Evolutionary conservation across 2,888 invertebrate genomes (phyloP), one percentile per base, ranked within the genome.

Genomic region (Lucinisca nassula): DNA sequence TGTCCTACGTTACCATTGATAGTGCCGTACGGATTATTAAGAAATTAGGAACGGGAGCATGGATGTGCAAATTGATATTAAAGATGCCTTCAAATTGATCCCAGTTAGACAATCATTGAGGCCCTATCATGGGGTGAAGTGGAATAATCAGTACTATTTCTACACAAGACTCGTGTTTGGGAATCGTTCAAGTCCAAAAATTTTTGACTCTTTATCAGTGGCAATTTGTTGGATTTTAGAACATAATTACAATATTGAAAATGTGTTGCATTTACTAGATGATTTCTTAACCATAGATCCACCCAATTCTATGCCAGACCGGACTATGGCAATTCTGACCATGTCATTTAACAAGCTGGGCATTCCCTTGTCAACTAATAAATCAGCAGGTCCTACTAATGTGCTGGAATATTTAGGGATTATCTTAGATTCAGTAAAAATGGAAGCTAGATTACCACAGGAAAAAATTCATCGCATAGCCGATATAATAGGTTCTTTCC

Each of bases 1-100:
- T 89, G 40, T 72, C 79, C 0, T 90, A 90, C 79, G 88, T 91
- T 1, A 79, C 58, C 14, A 78, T 91, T 24, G 91, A 92, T 76
- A 87, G 83, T 75, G 92, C 90, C 2, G 85, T 91, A 24, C 40
- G 73, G 6, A 72, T 77, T 4, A 87, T 92, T 4, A n/a, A 51
- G 58, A 30, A 79, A 17, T 32, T 58, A 0, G 91, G 87, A 3
- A 12, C 24, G 14, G 79, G 74, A 24, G 37, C 87, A n/a, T 40
- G 21, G 6, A 32, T 88, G 58, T 89, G 86, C 24, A 89, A 89
- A 83, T 82, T 1, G 89, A 90, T 70, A 88, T 89, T 24, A 70
- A 78, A 0, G 82, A 92, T 61, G 87, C 92, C 10, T 90, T 89
- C 37, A 88, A 90, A 77, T n/a, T 87, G 0, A 32, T 89, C 14